These are phyloP conservation scores for Ctenochaetus hawaiiensis DNA, from an alignment of 2,797 vertebrate genomes.

Conservation along the genomic window DNA sequence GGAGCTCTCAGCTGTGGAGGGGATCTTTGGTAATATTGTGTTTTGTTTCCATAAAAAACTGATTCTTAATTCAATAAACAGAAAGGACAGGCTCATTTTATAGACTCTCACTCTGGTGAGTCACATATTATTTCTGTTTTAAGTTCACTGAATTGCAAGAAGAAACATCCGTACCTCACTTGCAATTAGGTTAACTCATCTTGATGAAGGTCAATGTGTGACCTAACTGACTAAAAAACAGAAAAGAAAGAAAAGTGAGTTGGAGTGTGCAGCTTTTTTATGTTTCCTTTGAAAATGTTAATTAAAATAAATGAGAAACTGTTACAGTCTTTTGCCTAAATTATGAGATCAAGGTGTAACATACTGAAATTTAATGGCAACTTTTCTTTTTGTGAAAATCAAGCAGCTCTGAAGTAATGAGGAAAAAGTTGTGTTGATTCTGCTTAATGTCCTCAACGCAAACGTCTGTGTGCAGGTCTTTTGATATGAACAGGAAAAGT, in stretches of 20 bases:
- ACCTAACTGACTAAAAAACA: neutral
- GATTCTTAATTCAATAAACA: neutral
- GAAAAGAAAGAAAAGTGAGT: no score
- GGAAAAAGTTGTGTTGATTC: neutral
- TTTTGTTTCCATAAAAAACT: neutral
- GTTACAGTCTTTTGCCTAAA: no score
- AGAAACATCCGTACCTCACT: neutral
- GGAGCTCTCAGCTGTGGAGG: neutral
- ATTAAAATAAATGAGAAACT: no score
- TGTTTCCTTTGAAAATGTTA: no score
- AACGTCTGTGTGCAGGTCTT: neutral
- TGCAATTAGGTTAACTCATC: neutral
- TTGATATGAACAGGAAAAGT: neutral
- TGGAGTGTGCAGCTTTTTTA: no score
- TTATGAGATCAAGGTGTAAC: neutral
- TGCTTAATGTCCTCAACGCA: neutral
- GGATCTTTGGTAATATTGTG: neutral
- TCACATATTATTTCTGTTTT: neutral
- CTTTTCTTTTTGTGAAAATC: neutral
- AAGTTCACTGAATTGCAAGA: neutral
- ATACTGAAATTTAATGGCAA: neutral
- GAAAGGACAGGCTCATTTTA: neutral
- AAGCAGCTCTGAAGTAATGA: neutral
- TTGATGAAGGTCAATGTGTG: slow-evolving; percentile 19
- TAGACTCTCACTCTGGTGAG: neutral